Conservation (phyloP, 2,113 vertebrate species). For the Alaudala cheleensis region DNA sequence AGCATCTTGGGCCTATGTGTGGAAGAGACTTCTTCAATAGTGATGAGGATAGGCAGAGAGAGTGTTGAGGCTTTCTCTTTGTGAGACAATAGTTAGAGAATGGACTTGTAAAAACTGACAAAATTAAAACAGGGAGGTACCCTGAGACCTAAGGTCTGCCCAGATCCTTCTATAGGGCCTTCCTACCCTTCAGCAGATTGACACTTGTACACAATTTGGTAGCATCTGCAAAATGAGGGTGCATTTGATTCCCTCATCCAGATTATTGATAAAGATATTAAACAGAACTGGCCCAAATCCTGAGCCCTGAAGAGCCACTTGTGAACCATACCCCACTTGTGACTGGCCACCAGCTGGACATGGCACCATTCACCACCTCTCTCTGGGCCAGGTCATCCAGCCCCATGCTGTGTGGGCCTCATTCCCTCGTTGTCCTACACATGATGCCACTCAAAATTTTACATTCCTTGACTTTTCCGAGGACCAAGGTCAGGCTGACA, state of each 20-base stretch:
- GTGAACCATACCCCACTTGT: background rate
- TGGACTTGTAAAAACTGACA: background rate
- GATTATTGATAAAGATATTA: background rate
- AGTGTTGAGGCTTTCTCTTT: background rate
- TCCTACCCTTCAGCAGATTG: background rate
- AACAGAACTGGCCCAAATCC: background rate
- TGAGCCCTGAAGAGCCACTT: background rate
- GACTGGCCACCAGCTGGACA: background rate
- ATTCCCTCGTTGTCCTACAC: background rate
- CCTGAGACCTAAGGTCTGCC: background rate
- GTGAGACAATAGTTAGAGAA: background rate
- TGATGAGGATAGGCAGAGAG: background rate
- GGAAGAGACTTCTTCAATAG: background rate
- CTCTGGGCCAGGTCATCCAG: background rate
- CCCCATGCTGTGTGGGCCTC: background rate
- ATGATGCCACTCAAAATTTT: background rate
- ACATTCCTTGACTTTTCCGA: background rate
- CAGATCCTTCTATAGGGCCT: background rate
- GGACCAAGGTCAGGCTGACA: background rate
- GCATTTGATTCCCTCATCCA: background rate
- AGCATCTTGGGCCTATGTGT: background rate
- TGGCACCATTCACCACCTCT: no score
- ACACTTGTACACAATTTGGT: background rate
- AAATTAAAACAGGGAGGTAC: background rate
- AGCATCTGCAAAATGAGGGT: background rate